These are phyloP conservation scores for Pherbina coryleti DNA, from an alignment of 2,888 invertebrate species.

Conservation along the genomic window DNA sequence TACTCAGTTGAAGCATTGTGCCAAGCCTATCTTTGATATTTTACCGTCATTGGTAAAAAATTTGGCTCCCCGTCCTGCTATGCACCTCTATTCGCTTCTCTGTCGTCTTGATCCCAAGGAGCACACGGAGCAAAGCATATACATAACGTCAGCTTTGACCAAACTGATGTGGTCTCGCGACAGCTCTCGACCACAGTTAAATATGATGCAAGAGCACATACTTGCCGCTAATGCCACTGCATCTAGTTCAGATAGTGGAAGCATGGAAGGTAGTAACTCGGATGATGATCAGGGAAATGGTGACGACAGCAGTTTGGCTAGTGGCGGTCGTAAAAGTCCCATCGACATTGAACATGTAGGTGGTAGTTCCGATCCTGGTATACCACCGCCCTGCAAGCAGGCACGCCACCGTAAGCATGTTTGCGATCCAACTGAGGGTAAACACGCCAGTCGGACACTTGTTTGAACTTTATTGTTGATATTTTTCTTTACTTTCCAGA, in stretches of 20 bases:
- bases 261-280: conserved; percentile 84
- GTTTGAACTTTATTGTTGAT: not conserved
- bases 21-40: conserved; percentile 92
- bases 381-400: conserved; percentile 72
- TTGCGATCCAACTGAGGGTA: conserved; percentile 63
- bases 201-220: conserved; percentile 67
- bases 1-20: conserved; percentile 94
- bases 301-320: conserved; percentile 74
- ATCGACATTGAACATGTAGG: conserved; percentile 69
- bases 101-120: conserved; percentile 90
- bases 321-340: conserved; percentile 69
- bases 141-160: conserved; percentile 88
- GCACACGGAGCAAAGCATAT: conserved; percentile 93
- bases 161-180: conserved; percentile 92
- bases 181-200: conserved; percentile 69
- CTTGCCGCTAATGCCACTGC: conserved; percentile 70
- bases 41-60: conserved; percentile 91
- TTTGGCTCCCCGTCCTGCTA: conserved; percentile 87
- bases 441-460: not conserved
- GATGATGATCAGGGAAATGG: conserved; percentile 77
- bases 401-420: conserved; percentile 67
- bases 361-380: conserved; percentile 68
- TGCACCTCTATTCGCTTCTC: conserved; percentile 89
- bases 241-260: conserved; percentile 83
- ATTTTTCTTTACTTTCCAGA: conserved; percentile 46